These are phyloP conservation scores for Papilio polytes DNA, from an alignment of 1,140 invertebrate species.

Conservation along the genomic window DNA sequence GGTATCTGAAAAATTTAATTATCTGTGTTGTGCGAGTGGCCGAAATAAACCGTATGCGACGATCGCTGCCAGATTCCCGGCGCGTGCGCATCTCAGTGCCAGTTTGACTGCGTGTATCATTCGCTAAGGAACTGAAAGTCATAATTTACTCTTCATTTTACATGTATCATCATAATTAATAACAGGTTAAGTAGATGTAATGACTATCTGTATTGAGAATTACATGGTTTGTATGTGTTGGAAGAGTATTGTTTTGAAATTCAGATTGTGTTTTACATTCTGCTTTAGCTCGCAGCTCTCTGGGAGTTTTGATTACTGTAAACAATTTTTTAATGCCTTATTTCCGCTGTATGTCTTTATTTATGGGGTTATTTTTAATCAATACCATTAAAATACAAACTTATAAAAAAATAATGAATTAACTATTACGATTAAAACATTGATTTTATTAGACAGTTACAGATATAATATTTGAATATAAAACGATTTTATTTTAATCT, in stretches of 20 bases:
- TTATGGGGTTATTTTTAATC: no score
- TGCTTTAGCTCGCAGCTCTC: no score
- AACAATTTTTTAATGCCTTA: no score
- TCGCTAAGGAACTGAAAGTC: constrained; percentile 5
- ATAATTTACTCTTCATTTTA: not conserved
- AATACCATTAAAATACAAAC: no score
- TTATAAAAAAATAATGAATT: not conserved
- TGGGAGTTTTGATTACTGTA: no score
- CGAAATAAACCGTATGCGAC: constrained; percentile 67
- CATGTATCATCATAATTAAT: constrained; percentile 2
- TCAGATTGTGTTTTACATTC: no score
- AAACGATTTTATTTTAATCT: not conserved
- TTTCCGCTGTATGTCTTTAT: no score
- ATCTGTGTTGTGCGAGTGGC: constrained; percentile 62
- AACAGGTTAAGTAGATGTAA: constrained; percentile 5
- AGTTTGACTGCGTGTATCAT: constrained; percentile 38
- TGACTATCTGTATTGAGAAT: not conserved
- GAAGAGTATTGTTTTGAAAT: not conserved
- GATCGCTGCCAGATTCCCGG: constrained; percentile 59
- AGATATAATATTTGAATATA: not conserved
- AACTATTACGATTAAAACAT: not conserved
- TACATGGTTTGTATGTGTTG: not conserved
- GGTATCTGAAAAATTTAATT: constrained; percentile 75
- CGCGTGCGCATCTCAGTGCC: constrained; percentile 49
- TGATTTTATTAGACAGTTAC: not conserved